Percentiles rank a stretch among this genome's conserved stretches.
Evolutionary conservation across 1,140 invertebrate species (phyloP).

Genomic region (Eupeodes corollae): DNA sequence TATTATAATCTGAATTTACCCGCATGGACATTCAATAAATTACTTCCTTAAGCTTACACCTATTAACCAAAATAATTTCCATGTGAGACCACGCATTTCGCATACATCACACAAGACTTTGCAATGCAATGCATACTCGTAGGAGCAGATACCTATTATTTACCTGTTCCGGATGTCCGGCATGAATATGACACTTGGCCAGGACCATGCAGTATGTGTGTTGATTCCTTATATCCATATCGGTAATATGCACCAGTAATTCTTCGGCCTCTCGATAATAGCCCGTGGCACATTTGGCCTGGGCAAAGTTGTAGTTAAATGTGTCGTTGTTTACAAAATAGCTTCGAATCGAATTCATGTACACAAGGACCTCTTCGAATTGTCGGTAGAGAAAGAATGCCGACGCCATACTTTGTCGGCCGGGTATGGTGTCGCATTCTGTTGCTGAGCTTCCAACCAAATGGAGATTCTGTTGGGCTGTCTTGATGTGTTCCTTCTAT

Average conservation of each 20-base stretch:
- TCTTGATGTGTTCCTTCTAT: slow-evolving; percentile 85
- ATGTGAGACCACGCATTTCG: neutral
- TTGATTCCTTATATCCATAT: slow-evolving; percentile 71
- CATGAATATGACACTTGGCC: slow-evolving; percentile 64
- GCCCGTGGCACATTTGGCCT: slow-evolving; percentile 84
- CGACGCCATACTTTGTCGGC: slow-evolving; percentile 94
- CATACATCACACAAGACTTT: too few relatives aligned
- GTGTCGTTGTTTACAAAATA: slow-evolving; percentile 91
- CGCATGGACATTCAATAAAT: neutral
- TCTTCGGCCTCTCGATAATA: slow-evolving; percentile 94
- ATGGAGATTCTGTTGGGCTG: slow-evolving; percentile 93
- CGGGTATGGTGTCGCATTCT: slow-evolving; percentile 90
- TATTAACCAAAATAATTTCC: neutral
- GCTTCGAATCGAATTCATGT: slow-evolving; percentile 93
- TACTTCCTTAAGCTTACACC: neutral
- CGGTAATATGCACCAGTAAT: slow-evolving; percentile 73
- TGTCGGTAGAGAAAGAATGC: slow-evolving; percentile 88
- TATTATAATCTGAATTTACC: too few relatives aligned
- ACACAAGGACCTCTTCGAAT: slow-evolving; percentile 93
- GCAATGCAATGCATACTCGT: too few relatives aligned
- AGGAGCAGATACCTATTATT: too few relatives aligned
- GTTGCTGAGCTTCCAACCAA: slow-evolving; percentile 89
- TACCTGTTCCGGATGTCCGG: slow-evolving; percentile 26
- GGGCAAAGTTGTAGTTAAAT: slow-evolving; percentile 96
- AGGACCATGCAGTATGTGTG: slow-evolving; percentile 83